Percentiles rank a stretch among this genome's conserved stretches.
Conservation (phyloP, 2,888 invertebrate genomes). For the Scaptomyza cyrtandrae region DNA sequence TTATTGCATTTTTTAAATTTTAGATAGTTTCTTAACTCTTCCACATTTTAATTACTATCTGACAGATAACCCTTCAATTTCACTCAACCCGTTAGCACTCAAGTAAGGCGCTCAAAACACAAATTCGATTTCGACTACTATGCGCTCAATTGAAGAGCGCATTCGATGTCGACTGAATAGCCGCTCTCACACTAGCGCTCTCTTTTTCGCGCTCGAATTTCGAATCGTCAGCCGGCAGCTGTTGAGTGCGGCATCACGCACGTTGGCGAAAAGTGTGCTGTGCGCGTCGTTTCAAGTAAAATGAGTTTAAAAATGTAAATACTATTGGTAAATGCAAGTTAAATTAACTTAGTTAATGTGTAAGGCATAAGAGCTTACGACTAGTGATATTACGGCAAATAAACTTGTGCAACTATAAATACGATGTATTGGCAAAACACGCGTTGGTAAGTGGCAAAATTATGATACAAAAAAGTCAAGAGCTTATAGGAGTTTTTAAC, state of each 20-base stretch:
- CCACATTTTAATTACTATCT: neutral
- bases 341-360: neutral
- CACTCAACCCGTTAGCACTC: slow-evolving; percentile 10
- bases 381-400: neutral
- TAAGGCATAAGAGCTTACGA: neutral
- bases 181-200: slow-evolving; percentile 14
- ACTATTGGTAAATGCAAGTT: neutral
- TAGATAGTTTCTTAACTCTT: neutral
- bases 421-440: neutral
- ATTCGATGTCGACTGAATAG: slow-evolving; percentile 1
- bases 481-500: neutral
- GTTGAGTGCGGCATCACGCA: slow-evolving; percentile 35
- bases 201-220: slow-evolving; percentile 41
- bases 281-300: slow-evolving; percentile 15
- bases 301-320: slow-evolving; percentile 1
- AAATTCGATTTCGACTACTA: neutral
- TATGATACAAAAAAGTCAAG: neutral
- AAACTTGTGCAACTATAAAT: neutral
- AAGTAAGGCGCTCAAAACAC: neutral
- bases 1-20: neutral
- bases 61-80: neutral
- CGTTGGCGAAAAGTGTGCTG: slow-evolving; percentile 57
- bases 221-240: slow-evolving; percentile 49
- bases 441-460: slow-evolving; percentile 21
- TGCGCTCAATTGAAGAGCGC: neutral